phyloP scores from a whole-genome alignment of 2,113 vertebrate genomes.

The Psammodynastes pulverulentus region DNA sequence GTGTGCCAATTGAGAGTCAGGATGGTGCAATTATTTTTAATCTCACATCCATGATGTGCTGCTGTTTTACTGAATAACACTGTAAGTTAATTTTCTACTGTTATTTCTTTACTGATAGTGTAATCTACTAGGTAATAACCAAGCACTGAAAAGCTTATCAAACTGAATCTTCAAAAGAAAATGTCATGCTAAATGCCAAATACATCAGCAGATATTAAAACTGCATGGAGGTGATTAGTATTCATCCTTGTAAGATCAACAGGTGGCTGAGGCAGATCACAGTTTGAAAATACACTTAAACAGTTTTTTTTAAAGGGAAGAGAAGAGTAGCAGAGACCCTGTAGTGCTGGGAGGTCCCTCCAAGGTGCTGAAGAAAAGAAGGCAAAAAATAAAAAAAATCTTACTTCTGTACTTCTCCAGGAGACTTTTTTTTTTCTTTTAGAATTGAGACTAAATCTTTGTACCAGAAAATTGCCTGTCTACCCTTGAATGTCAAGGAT shows the following conservation, averaged over 20 bases:
- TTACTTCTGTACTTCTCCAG: background rate
- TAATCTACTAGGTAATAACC: background rate
- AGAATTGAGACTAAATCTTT: constrained; percentile 25
- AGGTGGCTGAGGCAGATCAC: constrained; percentile 20
- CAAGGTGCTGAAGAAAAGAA: background rate
- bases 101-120: background rate
- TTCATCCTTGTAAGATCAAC: constrained; percentile 22
- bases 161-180: constrained; percentile 32
- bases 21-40: background rate
- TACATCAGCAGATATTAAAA: constrained; percentile 8
- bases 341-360: background rate
- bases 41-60: background rate
- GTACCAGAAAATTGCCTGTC: constrained; percentile 50
- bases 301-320: background rate
- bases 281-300: constrained; percentile 36
- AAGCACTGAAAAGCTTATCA: constrained; percentile 10
- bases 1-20: background rate
- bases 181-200: background rate
- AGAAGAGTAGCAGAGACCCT: background rate
- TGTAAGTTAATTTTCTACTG: constrained; percentile 3
- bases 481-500: constrained; percentile 51
- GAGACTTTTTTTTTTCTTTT: background rate
- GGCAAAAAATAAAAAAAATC: constrained; percentile 15
- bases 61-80: background rate
- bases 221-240: fast-evolving